Percentiles rank a stretch among this genome's conserved stretches.
Evolutionary conservation across 2,888 invertebrate genomes (phyloP).

Genomic region (Agapetus fuscipes): DNA sequence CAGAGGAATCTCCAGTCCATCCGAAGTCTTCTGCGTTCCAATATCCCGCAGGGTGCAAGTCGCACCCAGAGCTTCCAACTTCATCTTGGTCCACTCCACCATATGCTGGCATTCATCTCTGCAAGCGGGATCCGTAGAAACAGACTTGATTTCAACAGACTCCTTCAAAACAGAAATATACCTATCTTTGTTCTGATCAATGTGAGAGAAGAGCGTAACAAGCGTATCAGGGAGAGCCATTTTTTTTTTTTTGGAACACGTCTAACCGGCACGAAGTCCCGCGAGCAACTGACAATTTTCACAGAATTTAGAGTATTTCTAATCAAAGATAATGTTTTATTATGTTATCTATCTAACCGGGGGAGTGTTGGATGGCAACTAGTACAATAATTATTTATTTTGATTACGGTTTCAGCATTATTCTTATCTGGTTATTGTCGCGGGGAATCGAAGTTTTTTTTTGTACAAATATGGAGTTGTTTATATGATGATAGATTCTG

Average conservation of each 20-base stretch:
- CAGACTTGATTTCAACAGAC: conserved; percentile 88
- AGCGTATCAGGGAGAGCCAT: conserved; percentile 34
- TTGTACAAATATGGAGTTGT: too few species aligned
- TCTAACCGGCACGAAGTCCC: too few species aligned
- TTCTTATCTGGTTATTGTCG: too few species aligned
- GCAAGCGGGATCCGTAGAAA: conserved; percentile 83
- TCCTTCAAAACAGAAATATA: conserved; percentile 74
- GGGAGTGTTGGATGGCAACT: too few species aligned
- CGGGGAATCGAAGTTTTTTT: too few species aligned
- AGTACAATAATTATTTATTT: too few species aligned
- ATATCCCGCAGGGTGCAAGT: conserved; percentile 62
- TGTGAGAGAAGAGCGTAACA: conserved; percentile 51
- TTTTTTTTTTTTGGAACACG: not conserved
- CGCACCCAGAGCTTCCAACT: conserved; percentile 61
- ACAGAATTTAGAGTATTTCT: too few species aligned
- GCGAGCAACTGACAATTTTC: too few species aligned
- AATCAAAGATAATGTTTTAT: too few species aligned
- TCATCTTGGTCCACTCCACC: conserved; percentile 72
- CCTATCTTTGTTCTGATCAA: conserved; percentile 64
- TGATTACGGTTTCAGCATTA: too few species aligned
- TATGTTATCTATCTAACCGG: too few species aligned
- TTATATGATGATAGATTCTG: too few species aligned
- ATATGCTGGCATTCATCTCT: conserved; percentile 74
- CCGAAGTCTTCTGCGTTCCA: conserved; percentile 63
- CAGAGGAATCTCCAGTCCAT: conserved; percentile 62